These are phyloP conservation scores for Eptesicus fuscus DNA, from an alignment of 2,113 vertebrate species.

Conservation along the genomic window DNA sequence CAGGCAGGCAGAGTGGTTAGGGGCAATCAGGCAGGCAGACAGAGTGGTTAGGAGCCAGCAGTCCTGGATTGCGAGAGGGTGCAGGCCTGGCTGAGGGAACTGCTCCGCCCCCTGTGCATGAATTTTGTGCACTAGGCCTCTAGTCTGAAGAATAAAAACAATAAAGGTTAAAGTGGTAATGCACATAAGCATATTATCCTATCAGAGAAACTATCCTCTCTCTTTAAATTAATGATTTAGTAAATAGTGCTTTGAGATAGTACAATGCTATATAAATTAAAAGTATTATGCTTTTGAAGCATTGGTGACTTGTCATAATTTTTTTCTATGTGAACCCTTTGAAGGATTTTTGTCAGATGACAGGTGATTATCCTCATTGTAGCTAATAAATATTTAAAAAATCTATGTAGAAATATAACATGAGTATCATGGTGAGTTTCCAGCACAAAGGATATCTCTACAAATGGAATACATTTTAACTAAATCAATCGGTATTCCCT, in stretches of 20 bases:
- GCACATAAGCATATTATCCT: background rate
- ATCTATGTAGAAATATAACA: background rate
- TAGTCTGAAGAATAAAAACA: background rate
- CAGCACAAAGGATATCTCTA: background rate
- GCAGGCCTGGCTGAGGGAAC: too few species aligned
- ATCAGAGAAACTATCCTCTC: background rate
- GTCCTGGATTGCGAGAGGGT: too few species aligned
- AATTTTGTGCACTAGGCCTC: too few species aligned
- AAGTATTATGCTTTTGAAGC: background rate
- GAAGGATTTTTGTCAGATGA: background rate
- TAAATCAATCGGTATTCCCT: background rate
- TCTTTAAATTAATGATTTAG: background rate
- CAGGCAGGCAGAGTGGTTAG: too few species aligned
- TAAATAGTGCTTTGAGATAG: background rate
- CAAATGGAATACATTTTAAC: background rate
- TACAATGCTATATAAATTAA: background rate
- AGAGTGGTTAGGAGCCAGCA: too few species aligned
- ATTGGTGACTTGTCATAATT: background rate
- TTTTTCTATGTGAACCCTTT: background rate
- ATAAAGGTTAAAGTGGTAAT: background rate
- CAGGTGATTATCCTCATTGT: background rate
- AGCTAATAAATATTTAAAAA: slow-evolving; percentile 30
- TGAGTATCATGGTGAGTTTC: background rate
- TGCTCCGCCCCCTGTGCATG: too few species aligned
- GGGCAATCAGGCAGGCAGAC: too few species aligned